Percentiles rank a stretch among this genome's conserved stretches.
These are phyloP conservation scores for Pampus argenteus DNA, from an alignment of 2,797 vertebrate species.

Conservation along the genomic window DNA sequence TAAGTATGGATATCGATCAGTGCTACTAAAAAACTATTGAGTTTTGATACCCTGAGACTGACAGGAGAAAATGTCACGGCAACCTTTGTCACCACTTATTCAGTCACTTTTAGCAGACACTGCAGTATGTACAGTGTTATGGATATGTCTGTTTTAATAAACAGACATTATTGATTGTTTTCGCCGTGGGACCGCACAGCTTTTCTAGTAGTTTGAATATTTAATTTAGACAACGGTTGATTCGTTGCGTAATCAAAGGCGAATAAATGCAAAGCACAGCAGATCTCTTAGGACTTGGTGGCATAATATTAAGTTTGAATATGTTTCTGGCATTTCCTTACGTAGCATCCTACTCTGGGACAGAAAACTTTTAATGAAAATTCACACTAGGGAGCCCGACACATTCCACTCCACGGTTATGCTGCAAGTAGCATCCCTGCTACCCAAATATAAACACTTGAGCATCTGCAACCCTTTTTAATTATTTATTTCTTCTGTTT, in stretches of 20 bases:
- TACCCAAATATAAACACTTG: slow-evolving; percentile 35
- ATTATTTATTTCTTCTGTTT: slow-evolving; percentile 13
- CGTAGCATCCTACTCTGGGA: slow-evolving; percentile 28
- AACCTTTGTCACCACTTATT: background rate
- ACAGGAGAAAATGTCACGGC: too few species aligned
- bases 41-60: too few species aligned
- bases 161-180: slow-evolving; percentile 35
- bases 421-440: slow-evolving; percentile 23
- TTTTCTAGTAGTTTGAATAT: slow-evolving; percentile 37
- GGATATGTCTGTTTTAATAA: slow-evolving; percentile 36
- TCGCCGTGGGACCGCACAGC: slow-evolving; percentile 1
- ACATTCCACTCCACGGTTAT: slow-evolving; percentile 33
- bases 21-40: too few species aligned
- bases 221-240: slow-evolving; percentile 61
- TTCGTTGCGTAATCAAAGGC: slow-evolving; percentile 49
- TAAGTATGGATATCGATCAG: too few species aligned
- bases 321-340: slow-evolving; percentile 56
- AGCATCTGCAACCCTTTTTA: slow-evolving; percentile 42
- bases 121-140: background rate
- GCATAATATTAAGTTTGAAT: slow-evolving; percentile 59
- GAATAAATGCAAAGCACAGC: slow-evolving; percentile 41
- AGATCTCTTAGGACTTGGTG: slow-evolving; percentile 25
- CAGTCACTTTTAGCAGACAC: background rate
- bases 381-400: slow-evolving; percentile 47
- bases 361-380: slow-evolving; percentile 72